Evolutionary conservation across 2,797 vertebrate genomes (phyloP), one percentile per base, ranked within the genome.

Genomic region (Chanos chanos): DNA sequence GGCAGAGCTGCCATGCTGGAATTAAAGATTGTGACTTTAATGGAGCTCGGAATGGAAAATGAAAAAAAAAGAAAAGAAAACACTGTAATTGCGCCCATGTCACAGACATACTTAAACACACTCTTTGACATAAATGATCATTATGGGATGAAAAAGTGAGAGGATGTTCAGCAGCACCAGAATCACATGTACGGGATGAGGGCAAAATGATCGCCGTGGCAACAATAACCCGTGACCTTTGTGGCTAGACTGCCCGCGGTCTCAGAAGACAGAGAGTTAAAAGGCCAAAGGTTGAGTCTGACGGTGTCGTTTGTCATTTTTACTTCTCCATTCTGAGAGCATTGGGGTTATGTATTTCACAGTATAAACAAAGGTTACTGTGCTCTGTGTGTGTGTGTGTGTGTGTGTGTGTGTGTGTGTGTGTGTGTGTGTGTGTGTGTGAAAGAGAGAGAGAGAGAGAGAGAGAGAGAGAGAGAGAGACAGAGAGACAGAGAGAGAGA

Each of bases 211-310:
- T 53, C 27, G 41, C 57, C 16, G 21, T 34, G n/a, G 39, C 58
- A 71, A 41, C 25, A 39, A 34, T 40, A 44, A 34, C 36, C 39
- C 49, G 58, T 65, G 61, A 76, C 64, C 71, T 65, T 53, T 21
- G 45, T 30, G 40, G 66, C 68, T 25, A 44, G 61, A 51, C 40
- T 53, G 59, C 49, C 70, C 66, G 37, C 49, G 34, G 59, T 74
- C 53, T 74, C 62, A 50, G 30, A 70, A 70, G 72, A 73, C 33
- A 19, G 59, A 64, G 45, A 28, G 44, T 54, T 69, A 62, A 62
- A 77, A 78, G 73, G 69, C 69, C 70, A 83, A 73, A 82, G 76
- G 74, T 81, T 59, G 79, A 19, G 7, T 53, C 30, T 61, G 61
- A 50, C 54, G 37, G 33, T 50, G 54, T 12, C 44, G 58, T 56